Evolutionary conservation across 2,113 vertebrate species (phyloP).

Genomic region (Micromys minutus): DNA sequence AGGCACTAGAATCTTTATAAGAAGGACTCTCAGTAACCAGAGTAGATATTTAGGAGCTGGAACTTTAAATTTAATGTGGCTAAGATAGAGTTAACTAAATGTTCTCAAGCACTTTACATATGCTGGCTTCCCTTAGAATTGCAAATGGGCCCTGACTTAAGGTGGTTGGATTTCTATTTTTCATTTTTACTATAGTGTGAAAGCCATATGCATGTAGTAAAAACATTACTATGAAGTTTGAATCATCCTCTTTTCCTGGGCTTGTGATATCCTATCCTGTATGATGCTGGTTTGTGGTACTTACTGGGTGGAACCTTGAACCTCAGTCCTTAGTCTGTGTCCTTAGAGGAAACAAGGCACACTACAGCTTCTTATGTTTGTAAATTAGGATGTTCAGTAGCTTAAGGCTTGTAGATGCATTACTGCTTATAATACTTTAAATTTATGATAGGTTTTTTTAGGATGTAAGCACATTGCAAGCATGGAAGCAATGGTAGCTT

Average conservation of each 20-base stretch:
- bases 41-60: neutral
- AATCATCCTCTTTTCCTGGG: neutral
- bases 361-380: neutral
- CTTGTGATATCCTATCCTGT: neutral
- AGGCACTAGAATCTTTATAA: neutral
- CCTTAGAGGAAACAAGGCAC: neutral
- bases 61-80: neutral
- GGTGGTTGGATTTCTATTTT: neutral
- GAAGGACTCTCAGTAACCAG: neutral
- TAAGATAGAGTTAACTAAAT: neutral
- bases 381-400: neutral
- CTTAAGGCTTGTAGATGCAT: neutral
- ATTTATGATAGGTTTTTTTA: neutral
- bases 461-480: neutral
- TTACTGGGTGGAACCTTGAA: neutral
- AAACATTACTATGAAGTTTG: neutral
- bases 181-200: neutral
- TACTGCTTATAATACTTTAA: neutral
- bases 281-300: neutral
- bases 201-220: neutral
- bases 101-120: accelerated
- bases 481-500: neutral
- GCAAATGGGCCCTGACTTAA: neutral
- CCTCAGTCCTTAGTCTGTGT: neutral
- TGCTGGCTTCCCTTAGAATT: neutral